A percentile compares a stretch with the other conserved stretches of the same genome.
These are phyloP conservation scores for Platygyra sinensis DNA, from an alignment of 64 coral and sea anemone species.

Conservation along the genomic window DNA sequence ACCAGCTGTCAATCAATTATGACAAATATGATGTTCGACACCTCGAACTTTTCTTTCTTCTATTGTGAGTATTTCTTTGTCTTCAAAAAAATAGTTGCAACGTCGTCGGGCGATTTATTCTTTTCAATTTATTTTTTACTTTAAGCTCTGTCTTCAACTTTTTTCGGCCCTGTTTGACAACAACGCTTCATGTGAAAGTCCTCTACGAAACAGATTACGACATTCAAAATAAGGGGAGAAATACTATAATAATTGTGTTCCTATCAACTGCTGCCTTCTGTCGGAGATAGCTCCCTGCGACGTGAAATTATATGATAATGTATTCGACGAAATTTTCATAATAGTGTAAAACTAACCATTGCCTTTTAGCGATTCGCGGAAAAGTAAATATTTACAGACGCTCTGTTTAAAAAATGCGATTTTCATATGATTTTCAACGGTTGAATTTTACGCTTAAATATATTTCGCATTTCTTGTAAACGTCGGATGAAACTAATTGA, in stretches of 20 bases:
- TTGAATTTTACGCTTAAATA: slow-evolving; percentile 8
- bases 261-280: neutral
- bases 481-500: neutral
- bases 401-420: slow-evolving; percentile 46
- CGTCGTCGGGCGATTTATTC: no score
- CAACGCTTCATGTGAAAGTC: no score
- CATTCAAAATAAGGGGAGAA: neutral
- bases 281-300: neutral
- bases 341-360: neutral
- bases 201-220: neutral
- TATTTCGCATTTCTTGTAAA: neutral
- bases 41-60: no score
- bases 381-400: slow-evolving; percentile 22
- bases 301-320: neutral
- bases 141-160: no score
- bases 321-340: slow-evolving; percentile 22
- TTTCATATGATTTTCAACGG: slow-evolving; percentile 1
- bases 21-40: no score
- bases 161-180: no score
- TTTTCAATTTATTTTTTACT: no score
- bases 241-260: no score
- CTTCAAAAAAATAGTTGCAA: no score
- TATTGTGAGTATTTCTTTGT: no score
- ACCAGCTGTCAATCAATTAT: no score
- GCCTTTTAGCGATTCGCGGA: neutral